Evolutionary conservation across 2,113 vertebrate species (phyloP).

Genomic region (Atrichornis clamosus): DNA sequence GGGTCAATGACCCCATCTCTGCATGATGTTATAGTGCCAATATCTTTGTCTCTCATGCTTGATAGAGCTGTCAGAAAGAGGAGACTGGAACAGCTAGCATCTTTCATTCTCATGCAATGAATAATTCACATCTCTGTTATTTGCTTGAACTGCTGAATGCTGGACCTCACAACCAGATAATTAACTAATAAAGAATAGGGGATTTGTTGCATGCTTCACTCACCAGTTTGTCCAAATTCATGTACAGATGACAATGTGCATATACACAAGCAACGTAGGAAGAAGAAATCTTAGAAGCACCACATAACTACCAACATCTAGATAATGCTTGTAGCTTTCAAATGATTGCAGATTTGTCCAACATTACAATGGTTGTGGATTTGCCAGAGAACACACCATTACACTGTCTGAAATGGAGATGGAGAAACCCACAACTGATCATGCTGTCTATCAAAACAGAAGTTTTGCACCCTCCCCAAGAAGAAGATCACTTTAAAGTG

Average conservation of each 20-base stretch:
- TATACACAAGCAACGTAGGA: neutral
- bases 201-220: neutral
- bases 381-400: neutral
- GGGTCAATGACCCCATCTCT: neutral
- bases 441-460: neutral
- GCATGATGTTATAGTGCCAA: neutral
- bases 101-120: neutral
- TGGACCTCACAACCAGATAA: neutral
- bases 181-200: neutral
- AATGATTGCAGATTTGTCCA: neutral
- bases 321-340: neutral
- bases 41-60: neutral
- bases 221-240: neutral
- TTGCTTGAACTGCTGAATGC: neutral
- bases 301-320: neutral
- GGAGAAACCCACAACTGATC: neutral
- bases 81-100: neutral
- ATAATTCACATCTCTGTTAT: slow-evolving; percentile 2
- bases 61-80: neutral
- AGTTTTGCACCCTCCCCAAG: neutral
- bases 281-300: neutral
- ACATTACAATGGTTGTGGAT: neutral
- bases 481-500: neutral
- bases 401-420: neutral
- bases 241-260: neutral